Conservation (phyloP, 1,140 invertebrate species). For the Euwallacea fornicatus region DNA sequence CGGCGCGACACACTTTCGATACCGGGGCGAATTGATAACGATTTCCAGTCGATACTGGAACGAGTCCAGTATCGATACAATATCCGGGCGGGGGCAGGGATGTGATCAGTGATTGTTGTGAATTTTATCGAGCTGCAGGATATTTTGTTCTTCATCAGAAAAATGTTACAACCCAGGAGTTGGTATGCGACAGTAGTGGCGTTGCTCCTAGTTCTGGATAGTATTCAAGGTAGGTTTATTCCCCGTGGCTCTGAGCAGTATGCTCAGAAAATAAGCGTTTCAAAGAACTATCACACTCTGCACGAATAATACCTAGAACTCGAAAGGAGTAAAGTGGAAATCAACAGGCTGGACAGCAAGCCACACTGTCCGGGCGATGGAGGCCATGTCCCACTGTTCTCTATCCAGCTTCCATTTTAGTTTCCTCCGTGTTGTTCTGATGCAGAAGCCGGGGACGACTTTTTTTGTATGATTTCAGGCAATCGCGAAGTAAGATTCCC, state of each 20-base stretch:
- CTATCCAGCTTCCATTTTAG: too few species aligned
- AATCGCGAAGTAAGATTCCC: too few species aligned
- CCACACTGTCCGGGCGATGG: conserved; percentile 80
- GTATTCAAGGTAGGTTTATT: conserved; percentile 24
- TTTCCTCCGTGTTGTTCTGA: conserved; percentile 59
- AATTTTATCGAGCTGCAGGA: background rate
- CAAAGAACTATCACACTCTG: conserved; percentile 81
- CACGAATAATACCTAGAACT: conserved; percentile 78
- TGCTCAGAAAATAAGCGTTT: conserved; percentile 76
- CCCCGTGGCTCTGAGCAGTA: conserved; percentile 58
- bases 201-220: conserved; percentile 17
- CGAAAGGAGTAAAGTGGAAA: conserved; percentile 78
- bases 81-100: background rate
- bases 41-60: conserved; percentile 8
- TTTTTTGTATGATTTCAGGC: too few species aligned
- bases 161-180: conserved; percentile 27
- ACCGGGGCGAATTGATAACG: conserved; percentile 8
- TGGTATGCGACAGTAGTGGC: conserved; percentile 1
- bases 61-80: background rate
- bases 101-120: conserved; percentile 19
- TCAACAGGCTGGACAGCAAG: conserved; percentile 80
- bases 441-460: conserved; percentile 66
- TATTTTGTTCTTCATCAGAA: background rate
- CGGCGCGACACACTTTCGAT: conserved; percentile 30
- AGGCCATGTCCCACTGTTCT: conserved; percentile 70